Base-by-base conservation (phyloP, 2,888 invertebrate species). In the Muschampia plurimacula region DNA sequence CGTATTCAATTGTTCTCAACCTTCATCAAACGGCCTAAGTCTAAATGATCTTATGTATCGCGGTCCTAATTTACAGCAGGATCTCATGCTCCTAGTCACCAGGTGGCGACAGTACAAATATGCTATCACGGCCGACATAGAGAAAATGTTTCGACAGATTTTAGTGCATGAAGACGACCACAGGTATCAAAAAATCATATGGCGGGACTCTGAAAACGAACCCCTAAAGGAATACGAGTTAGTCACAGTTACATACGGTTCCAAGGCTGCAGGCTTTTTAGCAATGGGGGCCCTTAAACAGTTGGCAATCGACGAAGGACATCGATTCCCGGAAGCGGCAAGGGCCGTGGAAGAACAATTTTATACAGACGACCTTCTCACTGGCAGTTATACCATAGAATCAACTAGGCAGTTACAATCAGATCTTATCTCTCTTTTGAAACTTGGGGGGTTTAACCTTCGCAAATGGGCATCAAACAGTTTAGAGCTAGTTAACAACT, bases 81-180 rank as follows among this genome's bases (percentile, higher is more conserved):
- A 64, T 22, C 44, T 64, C 12, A 15, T 44, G 44, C 22, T 22
- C 0, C 22, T 64, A 6, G 12, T 64, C 9, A 64, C 22, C 2
- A 55, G 12, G 12, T 67, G 66, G 66, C 7, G 66, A 10, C n/a
- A 15, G 22, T 67, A 67, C 49, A 36, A 55, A 10, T 55, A 39
- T 10, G 66, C 55, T 15, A 5, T 55, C 12, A 67, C 66, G 10
- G 66, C 66, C 10, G 66, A 67, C 39, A 67, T 67, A 3, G 66
- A 67, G 15, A 67, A 67, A 22, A 67, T 67, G 66, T 67, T 67
- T 13, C 2, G 66, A 6, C 55, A 55, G 7, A 22, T 67, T 15
- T 41, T 49, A 1, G 13, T 67, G 3, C 55, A 67, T 22, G 22
- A 64, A 0, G 63, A 64, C 2, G 63, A 64, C 22, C 63, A 28